Percentiles rank a stretch among this genome's conserved stretches.
These are phyloP conservation scores for Diplolepis rosae DNA, from an alignment of 2,888 invertebrate genomes.

Conservation along the genomic window DNA sequence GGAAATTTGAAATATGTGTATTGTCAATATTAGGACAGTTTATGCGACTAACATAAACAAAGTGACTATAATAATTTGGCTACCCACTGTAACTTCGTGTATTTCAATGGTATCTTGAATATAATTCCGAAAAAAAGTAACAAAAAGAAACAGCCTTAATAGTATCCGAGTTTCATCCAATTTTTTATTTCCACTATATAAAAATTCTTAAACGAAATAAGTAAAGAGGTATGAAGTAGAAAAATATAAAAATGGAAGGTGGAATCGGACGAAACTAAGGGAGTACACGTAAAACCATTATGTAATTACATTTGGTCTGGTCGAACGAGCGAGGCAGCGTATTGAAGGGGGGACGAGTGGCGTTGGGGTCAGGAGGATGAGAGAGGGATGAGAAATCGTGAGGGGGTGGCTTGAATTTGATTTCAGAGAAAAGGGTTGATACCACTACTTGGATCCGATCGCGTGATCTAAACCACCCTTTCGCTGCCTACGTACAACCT, in stretches of 20 bases:
- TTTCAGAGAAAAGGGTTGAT: slow-evolving; percentile 71
- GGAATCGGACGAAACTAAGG: slow-evolving; percentile 45
- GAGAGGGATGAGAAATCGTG: slow-evolving; percentile 3
- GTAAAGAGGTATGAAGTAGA: slow-evolving; percentile 29
- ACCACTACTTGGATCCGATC: slow-evolving; percentile 61
- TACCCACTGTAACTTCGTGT: no score
- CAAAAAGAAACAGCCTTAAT: no score
- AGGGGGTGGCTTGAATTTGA: slow-evolving; percentile 62
- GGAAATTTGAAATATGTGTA: no score
- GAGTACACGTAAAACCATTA: slow-evolving; percentile 66
- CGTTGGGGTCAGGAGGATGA: neutral
- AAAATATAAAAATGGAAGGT: slow-evolving; percentile 17
- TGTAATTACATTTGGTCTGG: slow-evolving; percentile 67
- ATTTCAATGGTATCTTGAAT: no score
- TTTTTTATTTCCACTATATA: no score
- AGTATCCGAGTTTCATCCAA: no score
- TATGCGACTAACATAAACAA: no score
- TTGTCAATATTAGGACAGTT: no score
- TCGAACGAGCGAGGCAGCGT: slow-evolving; percentile 34
- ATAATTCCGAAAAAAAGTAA: no score
- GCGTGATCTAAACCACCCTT: slow-evolving; percentile 66
- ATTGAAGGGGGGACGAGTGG: slow-evolving; percentile 36
- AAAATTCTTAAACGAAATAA: slow-evolving; percentile 31
- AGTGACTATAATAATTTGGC: no score
- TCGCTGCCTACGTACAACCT: slow-evolving; percentile 50